Evolutionary conservation across 2,888 invertebrate genomes (phyloP).

Genomic region (Metallyticus violacea): DNA sequence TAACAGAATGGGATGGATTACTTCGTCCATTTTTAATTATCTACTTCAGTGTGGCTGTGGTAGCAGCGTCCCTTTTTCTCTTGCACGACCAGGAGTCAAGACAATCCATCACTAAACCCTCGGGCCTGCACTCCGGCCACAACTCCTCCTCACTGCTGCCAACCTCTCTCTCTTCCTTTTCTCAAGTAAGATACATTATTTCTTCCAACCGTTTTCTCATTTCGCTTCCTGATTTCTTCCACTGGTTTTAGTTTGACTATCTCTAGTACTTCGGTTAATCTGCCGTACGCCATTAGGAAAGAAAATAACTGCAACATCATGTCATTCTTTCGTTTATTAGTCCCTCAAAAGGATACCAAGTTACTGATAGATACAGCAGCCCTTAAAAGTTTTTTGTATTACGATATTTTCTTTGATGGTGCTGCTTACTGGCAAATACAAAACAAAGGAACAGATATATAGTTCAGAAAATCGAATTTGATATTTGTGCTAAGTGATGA

Average conservation of each 20-base stretch:
- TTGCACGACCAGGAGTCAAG: not conserved
- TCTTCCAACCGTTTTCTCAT: not conserved
- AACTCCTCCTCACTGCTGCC: not conserved
- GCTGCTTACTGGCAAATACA: no score
- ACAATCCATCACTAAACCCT: constrained; percentile 11
- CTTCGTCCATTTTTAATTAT: constrained; percentile 9
- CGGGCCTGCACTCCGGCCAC: not conserved
- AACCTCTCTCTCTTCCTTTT: not conserved
- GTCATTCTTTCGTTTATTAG: no score
- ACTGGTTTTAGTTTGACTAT: not conserved
- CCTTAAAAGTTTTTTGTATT: no score
- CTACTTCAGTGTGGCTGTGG: not conserved
- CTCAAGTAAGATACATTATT: not conserved
- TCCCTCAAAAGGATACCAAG: no score
- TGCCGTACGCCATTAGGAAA: no score
- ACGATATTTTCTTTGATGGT: no score
- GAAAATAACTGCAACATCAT: no score
- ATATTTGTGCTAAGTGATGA: no score
- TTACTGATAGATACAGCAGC: no score
- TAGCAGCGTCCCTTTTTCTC: not conserved
- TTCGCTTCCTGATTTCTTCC: not conserved
- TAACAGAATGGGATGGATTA: not conserved
- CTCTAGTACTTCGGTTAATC: no score
- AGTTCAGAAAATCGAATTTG: no score
- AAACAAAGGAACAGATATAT: no score